Evolutionary conservation across 2,113 vertebrate species (phyloP), one percentile per base, ranked within the genome.

Genomic region (Stictonetta naevosa): DNA sequence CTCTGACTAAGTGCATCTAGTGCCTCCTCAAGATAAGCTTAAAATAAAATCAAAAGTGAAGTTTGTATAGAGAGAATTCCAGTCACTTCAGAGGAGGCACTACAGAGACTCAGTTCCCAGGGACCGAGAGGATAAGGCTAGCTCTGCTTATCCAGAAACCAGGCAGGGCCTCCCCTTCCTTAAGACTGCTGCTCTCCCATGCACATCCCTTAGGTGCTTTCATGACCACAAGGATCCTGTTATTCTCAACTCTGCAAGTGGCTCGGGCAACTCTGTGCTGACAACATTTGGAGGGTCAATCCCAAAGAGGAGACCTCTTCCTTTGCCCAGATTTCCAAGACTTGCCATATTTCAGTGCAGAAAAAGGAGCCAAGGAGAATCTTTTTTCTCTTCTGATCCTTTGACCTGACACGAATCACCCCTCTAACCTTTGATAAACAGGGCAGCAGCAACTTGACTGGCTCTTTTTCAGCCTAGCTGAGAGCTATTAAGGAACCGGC

Each of bases 81-180:
- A 38, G 11, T 36, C 6, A 18, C 56, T 59, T 58, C 52, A 48
- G 38, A 82, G 46, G 36, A 60, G 38, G 36, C n/a, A 31, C 33
- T 66, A 26, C 44, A 71, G 62, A 90, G 36, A 64, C 13, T 59
- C 19, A 17, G 20, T 34, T 59, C 73, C 18, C 56, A 44, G 12
- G 18, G 22, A 38, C 1, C 59, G 31, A 60, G 28, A 71, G 10
- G 22, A 44, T 58, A 50, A 58, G 10, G 18, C 64, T 4, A 60
- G 10, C 3, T 33, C 29, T 68, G 17, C 11, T 52, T 55, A 55
- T 7, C 36, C 33, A 63, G 67, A 62, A 80, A 75, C 4, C 10
- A 74, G 21, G 42, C n/a, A 48, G 44, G 0, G 1, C 5, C 0
- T 0, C 33, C 13, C 60, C 44, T 13, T 38, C 8, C 46, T 60